Percentiles rank a stretch among this genome's conserved stretches.
Evolutionary conservation across 2,797 vertebrate genomes (phyloP).

Genomic region (Cossypha polioptera): DNA sequence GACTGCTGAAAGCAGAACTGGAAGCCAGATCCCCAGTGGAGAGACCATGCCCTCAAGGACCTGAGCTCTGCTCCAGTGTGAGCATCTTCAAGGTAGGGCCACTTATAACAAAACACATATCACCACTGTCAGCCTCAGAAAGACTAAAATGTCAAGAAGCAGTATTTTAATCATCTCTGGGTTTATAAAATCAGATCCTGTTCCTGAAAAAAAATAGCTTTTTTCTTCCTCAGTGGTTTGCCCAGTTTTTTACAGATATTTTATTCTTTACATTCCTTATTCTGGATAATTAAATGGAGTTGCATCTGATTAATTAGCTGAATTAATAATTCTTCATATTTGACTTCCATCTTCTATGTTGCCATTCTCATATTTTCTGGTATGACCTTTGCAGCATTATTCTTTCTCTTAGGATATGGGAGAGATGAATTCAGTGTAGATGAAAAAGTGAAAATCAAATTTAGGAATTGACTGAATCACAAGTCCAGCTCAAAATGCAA

Average conservation of each 20-base stretch:
- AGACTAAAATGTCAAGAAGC: neutral
- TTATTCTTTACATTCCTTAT: neutral
- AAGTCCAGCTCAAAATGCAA: neutral
- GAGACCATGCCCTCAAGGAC: neutral
- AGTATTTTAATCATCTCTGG: neutral
- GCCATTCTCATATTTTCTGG: neutral
- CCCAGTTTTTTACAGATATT: neutral
- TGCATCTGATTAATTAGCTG: neutral
- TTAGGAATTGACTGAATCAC: neutral
- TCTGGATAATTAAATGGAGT: neutral
- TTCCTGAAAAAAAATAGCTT: neutral
- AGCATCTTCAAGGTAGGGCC: neutral
- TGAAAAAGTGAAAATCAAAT: neutral
- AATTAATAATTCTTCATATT: neutral
- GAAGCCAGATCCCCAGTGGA: neutral
- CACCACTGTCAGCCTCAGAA: neutral
- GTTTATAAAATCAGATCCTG: neutral
- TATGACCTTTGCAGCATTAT: neutral
- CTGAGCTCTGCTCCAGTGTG: neutral
- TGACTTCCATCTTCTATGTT: neutral
- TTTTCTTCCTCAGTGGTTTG: neutral
- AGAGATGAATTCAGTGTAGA: neutral
- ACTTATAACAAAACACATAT: neutral
- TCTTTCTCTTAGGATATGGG: neutral
- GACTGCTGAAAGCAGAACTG: neutral